A percentile compares a stretch with the other conserved stretches of the same genome.
These are phyloP conservation scores for Bombus pascuorum DNA, from an alignment of 1,140 invertebrate genomes.

Conservation along the genomic window DNA sequence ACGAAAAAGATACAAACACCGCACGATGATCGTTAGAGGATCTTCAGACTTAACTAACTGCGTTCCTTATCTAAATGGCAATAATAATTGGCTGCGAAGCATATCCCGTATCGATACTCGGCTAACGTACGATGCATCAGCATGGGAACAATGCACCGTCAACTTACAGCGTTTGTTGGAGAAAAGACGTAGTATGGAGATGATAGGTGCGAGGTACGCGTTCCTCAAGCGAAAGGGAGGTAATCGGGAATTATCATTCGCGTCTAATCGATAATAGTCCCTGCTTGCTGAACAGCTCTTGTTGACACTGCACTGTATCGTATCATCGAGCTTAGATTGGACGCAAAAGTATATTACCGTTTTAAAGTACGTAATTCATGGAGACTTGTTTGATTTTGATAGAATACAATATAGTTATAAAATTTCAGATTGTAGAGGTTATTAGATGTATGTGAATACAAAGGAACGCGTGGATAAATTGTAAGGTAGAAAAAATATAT, in stretches of 20 bases:
- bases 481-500: too few relatives aligned
- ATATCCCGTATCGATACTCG: conserved; percentile 64
- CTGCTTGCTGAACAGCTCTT: conserved; percentile 12
- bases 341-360: too few relatives aligned
- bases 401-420: too few relatives aligned
- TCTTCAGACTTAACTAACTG: conserved; percentile 64
- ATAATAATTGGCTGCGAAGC: conserved; percentile 69
- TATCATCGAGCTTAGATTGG: neutral
- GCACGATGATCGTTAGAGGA: conserved; percentile 53
- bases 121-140: conserved; percentile 39
- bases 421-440: too few relatives aligned
- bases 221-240: conserved; percentile 51
- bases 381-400: neutral
- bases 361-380: neutral
- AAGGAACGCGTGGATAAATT: too few relatives aligned
- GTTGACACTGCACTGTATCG: neutral
- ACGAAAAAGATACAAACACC: conserved; percentile 27
- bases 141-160: conserved; percentile 67
- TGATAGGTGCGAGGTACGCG: conserved; percentile 63
- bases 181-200: conserved; percentile 51
- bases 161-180: conserved; percentile 50
- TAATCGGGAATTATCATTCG: conserved; percentile 60
- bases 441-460: too few relatives aligned
- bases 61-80: conserved; percentile 70
- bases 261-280: conserved; percentile 55